Evolutionary conservation across 2,113 vertebrate genomes (phyloP), one percentile per base, ranked within the genome.

Genomic region (Pongo pygmaeus): DNA sequence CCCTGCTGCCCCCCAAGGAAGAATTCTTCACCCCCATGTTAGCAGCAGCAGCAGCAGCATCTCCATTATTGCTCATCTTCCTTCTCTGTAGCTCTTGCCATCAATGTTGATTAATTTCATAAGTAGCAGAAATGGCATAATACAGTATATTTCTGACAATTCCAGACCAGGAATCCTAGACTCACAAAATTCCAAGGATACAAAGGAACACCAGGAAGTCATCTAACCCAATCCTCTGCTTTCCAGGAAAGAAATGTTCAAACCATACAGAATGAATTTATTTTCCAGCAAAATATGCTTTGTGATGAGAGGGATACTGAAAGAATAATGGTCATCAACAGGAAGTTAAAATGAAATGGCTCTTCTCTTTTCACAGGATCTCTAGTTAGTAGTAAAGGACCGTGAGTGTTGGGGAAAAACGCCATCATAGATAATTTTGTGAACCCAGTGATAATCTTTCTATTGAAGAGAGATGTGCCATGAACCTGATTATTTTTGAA

Each of bases 401-500:
- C 4, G 8, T 79, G n/a, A 6, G 20, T 46, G 43, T 59, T 74
- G 20, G 75, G 87, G 69, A 75, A 14, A 84, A 11, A 91, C 79
- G 67, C 80, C 61, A 52, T 79, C 69, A 38, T 0, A 57, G 92
- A 55, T 20, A 22, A 96, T 97, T 80, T 59, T 55, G 18, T 35
- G 38, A 20, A 72, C 55, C 64, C 14, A 8, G 92, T 16, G 74
- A 91, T 88, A 92, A 96, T 74, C 75, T 85, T 94, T 27, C 67
- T 77, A 0, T 12, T 52, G 43, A 64, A 46, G 91, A 86, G 89
- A 38, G 38, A 78, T 74, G 59, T 23, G 3, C 0, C 2, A 95
- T 22, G 46, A 96, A 96, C 77, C 50, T 81, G 91, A 88, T 72
- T 91, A 75, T 92, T 94, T 89, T 88, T 74, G 43, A 72, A 59